Percentiles rank a stretch among this genome's conserved stretches.
Evolutionary conservation across 2,113 vertebrate genomes (phyloP).

Genomic region (Halcyon malimbica): DNA sequence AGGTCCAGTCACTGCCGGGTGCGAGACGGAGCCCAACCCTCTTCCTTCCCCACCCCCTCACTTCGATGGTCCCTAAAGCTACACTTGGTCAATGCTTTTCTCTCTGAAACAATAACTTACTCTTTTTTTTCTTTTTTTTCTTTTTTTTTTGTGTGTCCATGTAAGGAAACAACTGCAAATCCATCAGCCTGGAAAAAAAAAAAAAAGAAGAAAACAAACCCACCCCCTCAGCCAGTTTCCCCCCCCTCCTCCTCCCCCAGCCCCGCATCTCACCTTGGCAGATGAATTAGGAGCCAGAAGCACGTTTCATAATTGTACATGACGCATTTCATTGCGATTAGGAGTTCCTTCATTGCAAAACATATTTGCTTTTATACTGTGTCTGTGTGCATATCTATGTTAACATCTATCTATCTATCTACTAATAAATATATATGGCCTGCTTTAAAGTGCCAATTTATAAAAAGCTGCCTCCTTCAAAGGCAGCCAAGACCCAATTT

Average conservation of each 20-base stretch:
- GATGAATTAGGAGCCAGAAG: slow-evolving; percentile 17
- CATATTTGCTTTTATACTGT: slow-evolving; percentile 12
- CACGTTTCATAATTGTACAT: neutral
- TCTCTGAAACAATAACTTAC: neutral
- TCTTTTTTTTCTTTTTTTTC: neutral
- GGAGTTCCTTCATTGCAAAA: slow-evolving; percentile 74
- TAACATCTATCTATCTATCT: neutral
- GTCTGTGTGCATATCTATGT: slow-evolving; percentile 53
- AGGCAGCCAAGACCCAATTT: slow-evolving; percentile 77
- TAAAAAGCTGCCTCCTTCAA: slow-evolving; percentile 67
- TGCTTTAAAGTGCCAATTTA: slow-evolving; percentile 82
- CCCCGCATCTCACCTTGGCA: neutral
- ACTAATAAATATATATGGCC: slow-evolving; percentile 74
- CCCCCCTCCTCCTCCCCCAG: neutral
- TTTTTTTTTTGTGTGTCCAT: neutral
- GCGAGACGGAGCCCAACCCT: neutral
- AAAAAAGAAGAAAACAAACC: neutral
- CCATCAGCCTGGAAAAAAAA: neutral
- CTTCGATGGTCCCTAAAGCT: slow-evolving; percentile 46
- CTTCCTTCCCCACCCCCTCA: neutral
- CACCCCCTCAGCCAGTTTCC: neutral
- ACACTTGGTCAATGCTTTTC: neutral
- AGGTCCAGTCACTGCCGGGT: neutral
- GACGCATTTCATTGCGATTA: neutral
- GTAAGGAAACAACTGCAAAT: neutral